A percentile compares a stretch with the other conserved stretches of the same genome.
Evolutionary conservation across 1,140 invertebrate species (phyloP).

Genomic region (Euura lappo): DNA sequence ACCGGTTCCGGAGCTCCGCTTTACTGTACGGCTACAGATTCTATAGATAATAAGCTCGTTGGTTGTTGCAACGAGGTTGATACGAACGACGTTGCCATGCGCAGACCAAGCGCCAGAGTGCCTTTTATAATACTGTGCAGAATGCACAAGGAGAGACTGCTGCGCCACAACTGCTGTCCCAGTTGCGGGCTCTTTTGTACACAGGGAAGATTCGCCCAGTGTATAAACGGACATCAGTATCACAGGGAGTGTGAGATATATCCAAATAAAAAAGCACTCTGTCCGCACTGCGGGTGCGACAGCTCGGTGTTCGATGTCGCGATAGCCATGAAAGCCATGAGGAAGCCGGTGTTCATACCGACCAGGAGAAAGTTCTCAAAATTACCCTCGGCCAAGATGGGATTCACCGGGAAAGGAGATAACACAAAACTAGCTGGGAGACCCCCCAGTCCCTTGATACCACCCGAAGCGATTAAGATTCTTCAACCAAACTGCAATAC

Average conservation of each 20-base stretch:
- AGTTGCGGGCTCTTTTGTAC: conserved; percentile 91
- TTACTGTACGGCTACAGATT: conserved; percentile 77
- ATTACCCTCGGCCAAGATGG: conserved; percentile 54
- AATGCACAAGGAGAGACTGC: conserved; percentile 77
- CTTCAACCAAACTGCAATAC: conserved; percentile 42
- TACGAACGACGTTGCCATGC: conserved; percentile 64
- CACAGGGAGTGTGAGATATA: conserved; percentile 75
- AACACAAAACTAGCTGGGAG: conserved; percentile 51
- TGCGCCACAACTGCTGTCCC: conserved; percentile 87
- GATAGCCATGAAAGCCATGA: conserved; percentile 65
- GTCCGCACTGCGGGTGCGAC: conserved; percentile 80
- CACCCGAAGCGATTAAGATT: conserved; percentile 49
- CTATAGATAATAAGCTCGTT: conserved; percentile 77
- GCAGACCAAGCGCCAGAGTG: conserved; percentile 78
- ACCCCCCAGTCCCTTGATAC: conserved; percentile 47
- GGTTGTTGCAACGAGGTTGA: conserved; percentile 81
- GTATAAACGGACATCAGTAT: conserved; percentile 72
- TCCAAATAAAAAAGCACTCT: conserved; percentile 63
- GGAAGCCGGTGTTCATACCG: conserved; percentile 66
- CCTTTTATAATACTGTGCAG: conserved; percentile 87
- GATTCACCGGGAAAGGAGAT: conserved; percentile 52
- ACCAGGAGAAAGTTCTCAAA: conserved; percentile 57
- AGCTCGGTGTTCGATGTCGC: conserved; percentile 63
- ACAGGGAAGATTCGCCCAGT: conserved; percentile 82
- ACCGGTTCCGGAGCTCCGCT: conserved; percentile 53